These are phyloP conservation scores for Amphiprion ocellaris DNA, from an alignment of 2,113 vertebrate genomes.

Conservation along the genomic window DNA sequence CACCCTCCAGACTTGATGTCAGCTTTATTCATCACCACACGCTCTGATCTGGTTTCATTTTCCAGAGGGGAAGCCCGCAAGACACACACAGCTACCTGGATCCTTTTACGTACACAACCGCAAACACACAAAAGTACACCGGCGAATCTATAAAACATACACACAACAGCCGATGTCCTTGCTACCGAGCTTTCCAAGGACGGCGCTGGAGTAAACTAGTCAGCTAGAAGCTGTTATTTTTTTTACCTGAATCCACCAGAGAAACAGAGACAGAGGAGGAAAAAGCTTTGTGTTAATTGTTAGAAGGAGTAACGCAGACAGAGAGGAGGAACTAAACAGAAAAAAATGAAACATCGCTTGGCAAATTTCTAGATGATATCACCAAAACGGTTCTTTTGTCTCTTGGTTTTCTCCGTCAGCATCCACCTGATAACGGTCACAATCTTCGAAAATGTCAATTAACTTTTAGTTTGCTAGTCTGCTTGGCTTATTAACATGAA, in stretches of 20 bases:
- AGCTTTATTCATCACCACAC: constrained; percentile 58
- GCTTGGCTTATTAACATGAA: constrained; percentile 29
- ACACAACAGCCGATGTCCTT: constrained; percentile 39
- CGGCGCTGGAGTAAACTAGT: constrained; percentile 1
- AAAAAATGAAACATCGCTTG: not conserved
- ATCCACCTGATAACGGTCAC: constrained; percentile 16
- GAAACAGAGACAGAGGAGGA: not conserved
- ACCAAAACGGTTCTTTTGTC: not conserved
- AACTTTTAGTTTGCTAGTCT: constrained; percentile 28
- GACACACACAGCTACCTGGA: not conserved
- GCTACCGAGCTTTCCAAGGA: constrained; percentile 28
- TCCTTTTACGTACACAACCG: not conserved
- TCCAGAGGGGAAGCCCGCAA: not conserved
- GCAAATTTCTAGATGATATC: constrained; percentile 26
- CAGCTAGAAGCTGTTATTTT: constrained; percentile 29
- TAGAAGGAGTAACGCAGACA: not conserved
- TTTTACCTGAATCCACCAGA: not conserved
- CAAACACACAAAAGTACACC: constrained; percentile 23
- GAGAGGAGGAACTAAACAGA: not conserved
- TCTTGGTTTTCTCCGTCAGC: not conserved
- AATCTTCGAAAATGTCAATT: constrained; percentile 42
- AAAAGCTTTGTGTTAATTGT: not conserved
- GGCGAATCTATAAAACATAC: constrained; percentile 3
- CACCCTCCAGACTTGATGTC: constrained; percentile 43
- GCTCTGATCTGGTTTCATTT: constrained; percentile 31